A percentile compares a stretch with the other conserved stretches of the same genome.
These are phyloP conservation scores for Calameuta filiformis DNA, from an alignment of 2,888 invertebrate species.

Conservation along the genomic window DNA sequence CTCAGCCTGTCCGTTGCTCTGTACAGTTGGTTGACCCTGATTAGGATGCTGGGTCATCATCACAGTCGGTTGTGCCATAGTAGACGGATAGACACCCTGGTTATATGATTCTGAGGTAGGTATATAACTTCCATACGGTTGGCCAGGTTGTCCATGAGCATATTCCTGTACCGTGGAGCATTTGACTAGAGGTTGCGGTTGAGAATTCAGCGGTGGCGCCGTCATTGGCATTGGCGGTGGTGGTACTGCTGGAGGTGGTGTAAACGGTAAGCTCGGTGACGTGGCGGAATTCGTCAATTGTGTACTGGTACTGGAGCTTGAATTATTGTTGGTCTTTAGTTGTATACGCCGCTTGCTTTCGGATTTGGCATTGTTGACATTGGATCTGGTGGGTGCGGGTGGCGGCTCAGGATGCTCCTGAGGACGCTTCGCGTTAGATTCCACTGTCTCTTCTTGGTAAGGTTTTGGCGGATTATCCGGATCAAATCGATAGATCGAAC, in stretches of 20 bases:
- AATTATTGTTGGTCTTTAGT: constrained; percentile 22
- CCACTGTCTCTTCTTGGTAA: constrained; percentile 38
- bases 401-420: constrained; percentile 14
- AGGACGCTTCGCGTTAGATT: constrained; percentile 25
- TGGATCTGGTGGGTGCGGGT: neutral
- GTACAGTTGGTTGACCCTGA: constrained; percentile 42
- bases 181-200: constrained; percentile 54
- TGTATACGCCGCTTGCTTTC: constrained; percentile 42
- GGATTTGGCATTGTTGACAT: neutral
- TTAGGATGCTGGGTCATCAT: constrained; percentile 51
- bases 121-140: constrained; percentile 50
- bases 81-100: constrained; percentile 48
- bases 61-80: constrained; percentile 49
- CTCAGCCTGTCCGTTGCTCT: constrained; percentile 45
- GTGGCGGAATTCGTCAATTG: constrained; percentile 55
- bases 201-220: constrained; percentile 13
- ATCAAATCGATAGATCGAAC: constrained; percentile 81
- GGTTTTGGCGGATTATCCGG: constrained; percentile 75
- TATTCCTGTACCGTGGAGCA: constrained; percentile 49
- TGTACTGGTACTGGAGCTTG: constrained; percentile 1
- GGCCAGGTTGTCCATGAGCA: constrained; percentile 43
- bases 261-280: constrained; percentile 57
- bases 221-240: constrained; percentile 22
- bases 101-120: constrained; percentile 56
- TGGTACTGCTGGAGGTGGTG: constrained; percentile 42